Percentiles rank a stretch among this genome's conserved stretches.
Conservation (phyloP, 2,797 vertebrate species). For the Argya squamiceps region DNA sequence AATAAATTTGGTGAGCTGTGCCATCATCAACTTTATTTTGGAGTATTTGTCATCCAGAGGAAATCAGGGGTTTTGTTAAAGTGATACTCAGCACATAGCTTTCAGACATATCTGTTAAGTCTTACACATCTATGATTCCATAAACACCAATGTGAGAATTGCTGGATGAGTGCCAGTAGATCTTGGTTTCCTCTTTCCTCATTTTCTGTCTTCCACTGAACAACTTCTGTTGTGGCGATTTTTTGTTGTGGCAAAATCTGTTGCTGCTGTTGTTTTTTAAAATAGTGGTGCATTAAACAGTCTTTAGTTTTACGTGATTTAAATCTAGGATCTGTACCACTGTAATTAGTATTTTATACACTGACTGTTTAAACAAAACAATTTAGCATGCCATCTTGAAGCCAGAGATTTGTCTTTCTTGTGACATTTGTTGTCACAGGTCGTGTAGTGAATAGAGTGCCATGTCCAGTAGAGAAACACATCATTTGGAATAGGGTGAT, state of each 20-base stretch:
- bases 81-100: neutral
- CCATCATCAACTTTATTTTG: neutral
- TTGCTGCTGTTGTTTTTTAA: neutral
- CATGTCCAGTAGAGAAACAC: neutral
- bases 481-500: neutral
- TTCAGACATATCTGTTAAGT: neutral
- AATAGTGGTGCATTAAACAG: neutral
- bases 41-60: neutral
- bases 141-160: neutral
- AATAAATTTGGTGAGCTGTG: neutral
- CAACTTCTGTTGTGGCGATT: neutral
- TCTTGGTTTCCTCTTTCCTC: neutral
- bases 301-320: neutral
- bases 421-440: neutral
- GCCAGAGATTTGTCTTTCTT: neutral
- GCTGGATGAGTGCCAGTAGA: neutral
- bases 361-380: neutral
- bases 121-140: neutral
- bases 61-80: neutral
- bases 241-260: neutral
- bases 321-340: neutral
- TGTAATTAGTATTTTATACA: neutral
- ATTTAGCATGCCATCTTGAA: neutral
- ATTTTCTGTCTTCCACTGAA: neutral
- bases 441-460: neutral